These are phyloP conservation scores for Sebastes wilsoni DNA, from an alignment of 2,797 vertebrate genomes.

Conservation along the genomic window DNA sequence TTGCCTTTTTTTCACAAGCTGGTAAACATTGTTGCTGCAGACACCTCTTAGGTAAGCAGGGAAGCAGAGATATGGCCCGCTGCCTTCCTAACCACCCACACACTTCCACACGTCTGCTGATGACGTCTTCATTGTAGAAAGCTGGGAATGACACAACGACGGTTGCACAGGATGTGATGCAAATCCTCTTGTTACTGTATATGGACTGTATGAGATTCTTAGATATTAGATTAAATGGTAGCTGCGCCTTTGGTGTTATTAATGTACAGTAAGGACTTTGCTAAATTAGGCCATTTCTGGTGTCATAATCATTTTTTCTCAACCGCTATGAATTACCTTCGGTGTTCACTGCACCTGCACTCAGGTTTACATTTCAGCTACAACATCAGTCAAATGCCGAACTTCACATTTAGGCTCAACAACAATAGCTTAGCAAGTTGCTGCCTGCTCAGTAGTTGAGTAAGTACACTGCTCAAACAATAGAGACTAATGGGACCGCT, in stretches of 20 bases:
- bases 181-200: background rate
- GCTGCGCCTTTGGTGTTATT: background rate
- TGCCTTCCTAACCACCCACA: conserved; percentile 15
- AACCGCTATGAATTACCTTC: background rate
- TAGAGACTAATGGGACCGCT: conserved; percentile 53
- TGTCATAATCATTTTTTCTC: conserved; percentile 5
- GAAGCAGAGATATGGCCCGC: conserved; percentile 1
- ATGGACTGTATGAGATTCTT: background rate
- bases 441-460: conserved; percentile 22
- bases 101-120: background rate
- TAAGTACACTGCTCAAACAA: conserved; percentile 46
- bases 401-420: conserved; percentile 10
- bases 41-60: conserved; percentile 22
- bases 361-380: background rate
- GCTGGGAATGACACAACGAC: conserved; percentile 1
- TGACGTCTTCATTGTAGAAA: conserved; percentile 11
- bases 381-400: conserved; percentile 6
- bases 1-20: conserved; percentile 15
- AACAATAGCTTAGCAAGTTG: conserved; percentile 27
- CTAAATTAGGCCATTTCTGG: conserved; percentile 13
- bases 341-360: background rate
- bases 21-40: conserved; percentile 42
- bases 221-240: conserved; percentile 13
- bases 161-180: background rate
- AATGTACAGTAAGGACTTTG: background rate